These are phyloP conservation scores for Acropora tenuis DNA, from an alignment of 64 coral and sea anemone genomes.

Conservation along the genomic window DNA sequence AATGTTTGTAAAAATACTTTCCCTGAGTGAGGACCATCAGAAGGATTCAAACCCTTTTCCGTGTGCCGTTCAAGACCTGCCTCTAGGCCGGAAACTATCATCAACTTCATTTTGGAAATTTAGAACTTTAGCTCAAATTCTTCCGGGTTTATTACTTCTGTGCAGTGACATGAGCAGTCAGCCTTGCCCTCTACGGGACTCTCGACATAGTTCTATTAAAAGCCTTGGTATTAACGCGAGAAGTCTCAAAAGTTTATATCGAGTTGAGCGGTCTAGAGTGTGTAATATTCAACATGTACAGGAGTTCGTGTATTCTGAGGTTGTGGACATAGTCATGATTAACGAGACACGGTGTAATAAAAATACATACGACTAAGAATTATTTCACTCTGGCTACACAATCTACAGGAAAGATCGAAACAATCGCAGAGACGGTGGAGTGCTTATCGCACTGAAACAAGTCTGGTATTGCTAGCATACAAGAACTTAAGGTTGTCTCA, in stretches of 20 bases:
- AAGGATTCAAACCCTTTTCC: no score
- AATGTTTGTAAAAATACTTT: no score
- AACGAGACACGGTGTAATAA: conserved; percentile 57
- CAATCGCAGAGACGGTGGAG: conserved; percentile 39
- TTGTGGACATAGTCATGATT: conserved; percentile 49
- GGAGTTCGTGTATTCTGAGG: conserved; percentile 5
- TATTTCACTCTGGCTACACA: conserved; percentile 58
- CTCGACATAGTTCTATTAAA: conserved; percentile 1
- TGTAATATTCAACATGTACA: conserved; percentile 13
- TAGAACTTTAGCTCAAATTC: background rate
- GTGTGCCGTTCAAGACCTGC: no score
- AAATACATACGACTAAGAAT: conserved; percentile 25
- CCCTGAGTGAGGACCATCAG: no score
- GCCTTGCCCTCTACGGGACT: background rate
- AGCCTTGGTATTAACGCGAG: conserved; percentile 3
- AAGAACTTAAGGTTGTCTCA: conserved; percentile 43
- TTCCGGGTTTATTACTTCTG: background rate
- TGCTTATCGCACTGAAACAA: conserved; percentile 40
- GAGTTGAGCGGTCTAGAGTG: background rate
- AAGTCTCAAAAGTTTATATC: background rate
- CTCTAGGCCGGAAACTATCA: background rate
- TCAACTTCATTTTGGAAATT: background rate
- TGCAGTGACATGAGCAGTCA: background rate
- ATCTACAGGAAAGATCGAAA: conserved; percentile 57
- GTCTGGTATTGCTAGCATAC: conserved; percentile 13